Evolutionary conservation across 2,888 invertebrate genomes (phyloP).

Genomic region (Netelia melanura): DNA sequence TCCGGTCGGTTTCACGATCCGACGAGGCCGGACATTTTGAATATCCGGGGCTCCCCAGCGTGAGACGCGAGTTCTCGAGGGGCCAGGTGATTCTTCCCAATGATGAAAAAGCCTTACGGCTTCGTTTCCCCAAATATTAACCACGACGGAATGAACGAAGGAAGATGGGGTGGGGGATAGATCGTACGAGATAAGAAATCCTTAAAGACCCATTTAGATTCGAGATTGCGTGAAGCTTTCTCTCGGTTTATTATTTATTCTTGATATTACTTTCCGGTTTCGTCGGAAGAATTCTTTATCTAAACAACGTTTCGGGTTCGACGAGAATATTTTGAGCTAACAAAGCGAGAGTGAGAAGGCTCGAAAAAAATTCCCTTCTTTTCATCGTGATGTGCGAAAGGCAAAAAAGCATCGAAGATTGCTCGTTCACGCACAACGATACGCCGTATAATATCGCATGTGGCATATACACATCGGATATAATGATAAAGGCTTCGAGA

Average conservation of each 20-base stretch:
- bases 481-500: conserved; percentile 80
- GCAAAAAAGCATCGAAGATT: conserved; percentile 23
- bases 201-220: conserved; percentile 44
- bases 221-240: conserved; percentile 31
- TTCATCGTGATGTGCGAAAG: conserved; percentile 32
- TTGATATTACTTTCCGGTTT: conserved; percentile 25
- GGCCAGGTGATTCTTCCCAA: conserved; percentile 15
- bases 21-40: neutral
- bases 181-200: conserved; percentile 34
- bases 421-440: conserved; percentile 42
- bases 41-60: neutral
- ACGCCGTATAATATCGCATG: conserved; percentile 40
- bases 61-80: neutral
- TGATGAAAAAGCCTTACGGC: conserved; percentile 4
- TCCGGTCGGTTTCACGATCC: neutral
- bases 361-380: neutral
- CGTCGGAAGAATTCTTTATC: neutral
- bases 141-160: neutral
- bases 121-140: conserved; percentile 13
- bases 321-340: neutral
- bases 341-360: neutral
- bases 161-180: neutral
- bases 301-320: neutral
- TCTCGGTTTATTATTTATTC: conserved; percentile 36
- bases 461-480: conserved; percentile 76